Evolutionary conservation across 2,113 vertebrate species (phyloP), one percentile per base, ranked within the genome.

Genomic region (Podarcis raffonei): DNA sequence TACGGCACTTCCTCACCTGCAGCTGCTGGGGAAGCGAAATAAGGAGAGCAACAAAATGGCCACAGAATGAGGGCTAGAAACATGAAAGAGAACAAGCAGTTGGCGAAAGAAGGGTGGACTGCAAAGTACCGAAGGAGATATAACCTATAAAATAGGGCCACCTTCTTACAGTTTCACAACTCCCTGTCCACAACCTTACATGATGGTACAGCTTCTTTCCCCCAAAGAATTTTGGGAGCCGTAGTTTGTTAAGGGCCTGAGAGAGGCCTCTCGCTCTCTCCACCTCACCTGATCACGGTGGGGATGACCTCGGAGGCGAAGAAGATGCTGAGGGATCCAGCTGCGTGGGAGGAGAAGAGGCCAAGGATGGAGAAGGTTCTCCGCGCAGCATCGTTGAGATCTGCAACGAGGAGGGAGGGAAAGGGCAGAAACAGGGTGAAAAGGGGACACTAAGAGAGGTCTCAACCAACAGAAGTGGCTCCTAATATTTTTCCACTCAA

Each of bases 231-330:
- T 11, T 11, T 53, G 48, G 48, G 48, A 48, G 9, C 9, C 12
- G 48, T 48, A 53, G 48, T 53, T 53, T 53, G 48, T 11, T 2
- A 53, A 53, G 48, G 48, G 48, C 9, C 48, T 72, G 48, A 53
- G 48, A 53, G 48, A 53, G 48, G 48, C 48, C 48, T 53, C 48
- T 53, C 11, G n/a, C 18, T 11, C 23, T 84, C 66, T 20, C 13
- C 2, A 6, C 77, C 95, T 92, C 93, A 98, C 98, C 98, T 97
- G 95, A 98, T 97, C 82, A 98, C 90, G 77, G 98, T 98, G 75
- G 98, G 98, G 95, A 98, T 98, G 93, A 98, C 92, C 94, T 98
- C 98, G 2, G 97, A 96, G 30, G 98, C 98, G 88, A 98, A 98
- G 89, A 98, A 96, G 90, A 98, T 96, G 89, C 97, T 98, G 84